A percentile compares a stretch with the other conserved stretches of the same genome.
Evolutionary conservation across 2,113 vertebrate genomes (phyloP).

Genomic region (Mesoclemmys tuberculata): DNA sequence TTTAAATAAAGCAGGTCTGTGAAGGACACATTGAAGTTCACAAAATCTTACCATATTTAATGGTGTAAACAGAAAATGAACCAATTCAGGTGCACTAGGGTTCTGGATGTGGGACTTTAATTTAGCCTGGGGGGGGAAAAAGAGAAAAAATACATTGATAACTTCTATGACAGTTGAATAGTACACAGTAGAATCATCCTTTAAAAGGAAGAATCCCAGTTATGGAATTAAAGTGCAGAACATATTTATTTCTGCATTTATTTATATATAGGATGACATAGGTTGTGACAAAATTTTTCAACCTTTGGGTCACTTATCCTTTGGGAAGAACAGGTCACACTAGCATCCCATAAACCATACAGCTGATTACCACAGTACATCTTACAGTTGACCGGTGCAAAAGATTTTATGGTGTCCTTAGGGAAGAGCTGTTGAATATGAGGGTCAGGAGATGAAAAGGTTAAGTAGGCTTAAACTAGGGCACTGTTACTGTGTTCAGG

Average conservation of each 20-base stretch:
- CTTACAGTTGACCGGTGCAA: neutral
- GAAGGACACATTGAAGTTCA: neutral
- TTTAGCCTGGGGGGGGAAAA: slow-evolving; percentile 83
- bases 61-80: slow-evolving; percentile 95
- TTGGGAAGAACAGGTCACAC: neutral
- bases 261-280: neutral
- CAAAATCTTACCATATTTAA: slow-evolving; percentile 88
- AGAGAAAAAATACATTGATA: neutral
- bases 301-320: neutral
- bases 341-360: neutral
- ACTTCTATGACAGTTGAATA: neutral
- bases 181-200: neutral
- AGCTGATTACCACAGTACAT: neutral
- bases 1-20: neutral
- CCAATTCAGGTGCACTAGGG: slow-evolving; percentile 91
- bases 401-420: neutral
- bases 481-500: neutral
- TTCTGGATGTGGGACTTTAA: slow-evolving; percentile 94
- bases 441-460: neutral
- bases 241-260: neutral
- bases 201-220: neutral
- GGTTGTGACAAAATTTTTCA: neutral
- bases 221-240: neutral
- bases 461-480: neutral
- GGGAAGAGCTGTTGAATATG: neutral